phyloP scores from a whole-genome alignment of 2,888 invertebrate species.

The Lasioglossum pauxillum region DNA sequence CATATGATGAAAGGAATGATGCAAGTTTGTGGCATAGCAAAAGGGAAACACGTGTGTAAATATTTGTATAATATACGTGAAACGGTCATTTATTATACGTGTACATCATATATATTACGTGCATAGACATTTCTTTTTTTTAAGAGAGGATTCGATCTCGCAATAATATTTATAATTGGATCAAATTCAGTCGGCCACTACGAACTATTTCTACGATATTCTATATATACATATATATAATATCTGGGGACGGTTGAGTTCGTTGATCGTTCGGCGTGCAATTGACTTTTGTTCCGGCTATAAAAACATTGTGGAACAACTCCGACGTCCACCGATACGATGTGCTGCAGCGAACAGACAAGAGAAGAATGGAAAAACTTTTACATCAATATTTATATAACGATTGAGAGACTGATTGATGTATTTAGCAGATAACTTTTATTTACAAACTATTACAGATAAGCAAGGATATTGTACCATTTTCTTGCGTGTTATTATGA shows the following conservation, averaged over 20 bases:
- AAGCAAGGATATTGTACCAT: constrained; percentile 73
- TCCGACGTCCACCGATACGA: background rate
- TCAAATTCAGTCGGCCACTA: background rate
- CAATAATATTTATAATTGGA: constrained; percentile 43
- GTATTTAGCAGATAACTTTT: constrained; percentile 81
- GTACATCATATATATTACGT: background rate
- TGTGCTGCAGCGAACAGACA: constrained; percentile 25
- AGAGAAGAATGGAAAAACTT: constrained; percentile 51
- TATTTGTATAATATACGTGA: constrained; percentile 18
- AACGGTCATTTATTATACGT: background rate
- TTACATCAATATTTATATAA: constrained; percentile 73
- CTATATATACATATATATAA: too few relatives aligned
- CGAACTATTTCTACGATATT: background rate
- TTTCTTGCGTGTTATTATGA: constrained; percentile 68
- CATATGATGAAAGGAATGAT: constrained; percentile 18
- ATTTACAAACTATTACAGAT: constrained; percentile 79
- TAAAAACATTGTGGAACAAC: background rate
- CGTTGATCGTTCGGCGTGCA: background rate
- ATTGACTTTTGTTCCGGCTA: background rate
- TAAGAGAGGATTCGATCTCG: constrained; percentile 51
- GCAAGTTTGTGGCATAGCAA: constrained; percentile 25
- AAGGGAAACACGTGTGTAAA: constrained; percentile 40
- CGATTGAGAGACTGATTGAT: constrained; percentile 84
- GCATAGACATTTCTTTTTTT: constrained; percentile 25
- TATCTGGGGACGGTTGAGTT: background rate